Evolutionary conservation across 2,113 vertebrate genomes (phyloP).

Genomic region (Clarias macrocephalus): DNA sequence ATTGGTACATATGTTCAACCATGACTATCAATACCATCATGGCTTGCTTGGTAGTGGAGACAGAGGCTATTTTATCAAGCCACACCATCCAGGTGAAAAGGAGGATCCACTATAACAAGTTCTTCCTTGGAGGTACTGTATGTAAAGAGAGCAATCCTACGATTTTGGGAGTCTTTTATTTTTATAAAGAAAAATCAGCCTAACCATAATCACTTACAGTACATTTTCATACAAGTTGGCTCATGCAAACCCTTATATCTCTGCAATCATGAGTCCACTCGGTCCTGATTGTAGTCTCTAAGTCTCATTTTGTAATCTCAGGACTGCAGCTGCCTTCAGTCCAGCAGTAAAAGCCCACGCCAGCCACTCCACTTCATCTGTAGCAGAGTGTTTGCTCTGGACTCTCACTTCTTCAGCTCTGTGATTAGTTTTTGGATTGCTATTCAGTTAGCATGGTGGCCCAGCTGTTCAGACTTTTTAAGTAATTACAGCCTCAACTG

Average conservation of each 20-base stretch:
- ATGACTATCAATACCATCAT: no score
- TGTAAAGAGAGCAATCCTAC: not conserved
- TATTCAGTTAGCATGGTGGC: conserved; percentile 1
- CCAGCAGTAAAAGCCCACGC: not conserved
- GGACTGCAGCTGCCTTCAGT: not conserved
- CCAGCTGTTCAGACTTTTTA: conserved; percentile 21
- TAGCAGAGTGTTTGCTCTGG: not conserved
- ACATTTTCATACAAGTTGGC: not conserved
- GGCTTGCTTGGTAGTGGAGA: no score
- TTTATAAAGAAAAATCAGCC: not conserved
- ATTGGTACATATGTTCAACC: no score
- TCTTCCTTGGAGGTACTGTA: not conserved
- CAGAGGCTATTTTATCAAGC: no score
- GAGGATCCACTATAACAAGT: not conserved
- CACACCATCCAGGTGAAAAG: no score
- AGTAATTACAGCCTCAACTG: conserved; percentile 29
- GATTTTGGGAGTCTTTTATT: not conserved
- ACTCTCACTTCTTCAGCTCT: conserved; percentile 15
- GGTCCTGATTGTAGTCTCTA: not conserved
- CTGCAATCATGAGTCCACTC: not conserved
- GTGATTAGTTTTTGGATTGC: conserved; percentile 22
- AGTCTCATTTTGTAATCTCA: conserved; percentile 17
- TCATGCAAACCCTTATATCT: not conserved
- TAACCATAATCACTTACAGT: not conserved
- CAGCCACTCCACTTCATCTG: not conserved